These are phyloP conservation scores for Pristionchus japonicus DNA, from an alignment of 2,888 invertebrate genomes.

Conservation along the genomic window DNA sequence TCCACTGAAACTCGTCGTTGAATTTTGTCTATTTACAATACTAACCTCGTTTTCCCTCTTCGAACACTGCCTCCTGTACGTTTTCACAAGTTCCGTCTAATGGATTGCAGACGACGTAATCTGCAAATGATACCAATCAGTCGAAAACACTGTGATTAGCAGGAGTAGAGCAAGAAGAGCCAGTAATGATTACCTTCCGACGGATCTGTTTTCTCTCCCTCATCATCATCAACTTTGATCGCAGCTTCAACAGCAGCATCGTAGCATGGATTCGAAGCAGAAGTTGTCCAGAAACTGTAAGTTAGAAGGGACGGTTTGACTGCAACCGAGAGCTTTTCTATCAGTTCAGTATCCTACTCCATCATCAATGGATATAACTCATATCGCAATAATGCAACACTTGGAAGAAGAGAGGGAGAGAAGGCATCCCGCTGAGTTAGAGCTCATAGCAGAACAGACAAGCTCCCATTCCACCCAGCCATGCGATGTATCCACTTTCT, in stretches of 20 bases:
- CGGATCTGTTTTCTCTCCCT: neutral
- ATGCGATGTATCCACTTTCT: neutral
- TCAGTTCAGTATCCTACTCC: no score
- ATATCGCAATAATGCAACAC: neutral
- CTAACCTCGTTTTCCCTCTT: no score
- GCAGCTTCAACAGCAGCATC: neutral
- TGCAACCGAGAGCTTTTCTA: no score
- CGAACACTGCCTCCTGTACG: neutral
- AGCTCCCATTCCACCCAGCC: neutral
- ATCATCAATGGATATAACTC: no score
- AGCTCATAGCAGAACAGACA: no score
- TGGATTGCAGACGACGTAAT: neutral
- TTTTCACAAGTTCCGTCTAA: neutral
- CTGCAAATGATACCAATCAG: neutral
- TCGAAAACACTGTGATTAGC: no score
- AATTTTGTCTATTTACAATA: no score
- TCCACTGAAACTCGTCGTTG: no score
- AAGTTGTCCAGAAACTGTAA: neutral
- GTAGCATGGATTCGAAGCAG: neutral
- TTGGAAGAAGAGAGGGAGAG: neutral
- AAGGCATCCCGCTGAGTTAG: no score
- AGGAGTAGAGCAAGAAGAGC: no score
- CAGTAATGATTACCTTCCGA: neutral
- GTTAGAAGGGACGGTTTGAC: no score
- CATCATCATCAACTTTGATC: neutral